A percentile compares a stretch with the other conserved stretches of the same genome.
Conservation (phyloP, 2,888 invertebrate genomes). For the Caenorhabditis afra region DNA sequence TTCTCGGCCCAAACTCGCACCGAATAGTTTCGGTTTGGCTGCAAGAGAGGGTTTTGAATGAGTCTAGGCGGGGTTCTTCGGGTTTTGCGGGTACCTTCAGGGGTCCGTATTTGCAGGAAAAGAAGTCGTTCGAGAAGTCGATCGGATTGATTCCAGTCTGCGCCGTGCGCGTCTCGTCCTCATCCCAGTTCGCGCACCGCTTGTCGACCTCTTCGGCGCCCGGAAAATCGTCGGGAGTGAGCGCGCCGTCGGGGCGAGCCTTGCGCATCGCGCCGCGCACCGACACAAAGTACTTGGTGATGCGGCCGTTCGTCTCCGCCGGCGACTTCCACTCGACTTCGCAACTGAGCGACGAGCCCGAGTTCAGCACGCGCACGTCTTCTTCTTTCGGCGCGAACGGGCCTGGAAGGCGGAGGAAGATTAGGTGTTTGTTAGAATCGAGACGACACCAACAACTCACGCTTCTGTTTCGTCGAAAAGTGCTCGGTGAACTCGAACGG, state of each 20-base stretch:
- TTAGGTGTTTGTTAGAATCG: too few relatives aligned
- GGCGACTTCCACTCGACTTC: slow-evolving; percentile 79
- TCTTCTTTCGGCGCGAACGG: slow-evolving; percentile 75
- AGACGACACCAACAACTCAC: slow-evolving; percentile 65
- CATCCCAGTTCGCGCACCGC: slow-evolving; percentile 77
- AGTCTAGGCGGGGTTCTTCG: neutral
- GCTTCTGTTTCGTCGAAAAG: slow-evolving; percentile 74
- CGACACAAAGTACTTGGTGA: slow-evolving; percentile 75
- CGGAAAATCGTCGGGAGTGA: slow-evolving; percentile 71
- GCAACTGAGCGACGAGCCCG: slow-evolving; percentile 69
- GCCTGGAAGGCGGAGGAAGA: slow-evolving; percentile 67
- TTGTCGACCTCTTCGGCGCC: slow-evolving; percentile 64
- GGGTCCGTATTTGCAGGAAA: slow-evolving; percentile 78
- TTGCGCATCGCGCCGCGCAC: slow-evolving; percentile 72
- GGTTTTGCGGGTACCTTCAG: slow-evolving; percentile 72
- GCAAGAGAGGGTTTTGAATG: slow-evolving; percentile 26
- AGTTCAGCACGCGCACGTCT: slow-evolving; percentile 72
- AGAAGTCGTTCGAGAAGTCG: slow-evolving; percentile 71
- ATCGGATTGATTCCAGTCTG: slow-evolving; percentile 69
- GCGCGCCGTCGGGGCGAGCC: slow-evolving; percentile 55
- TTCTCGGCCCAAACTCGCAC: slow-evolving; percentile 80
- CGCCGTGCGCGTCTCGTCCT: slow-evolving; percentile 60
- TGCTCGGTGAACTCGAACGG: slow-evolving; percentile 76
- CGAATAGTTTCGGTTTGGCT: slow-evolving; percentile 80
- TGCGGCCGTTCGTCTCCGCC: slow-evolving; percentile 72